These are phyloP conservation scores for Callipepla californica DNA, from an alignment of 2,113 vertebrate species.

Conservation along the genomic window DNA sequence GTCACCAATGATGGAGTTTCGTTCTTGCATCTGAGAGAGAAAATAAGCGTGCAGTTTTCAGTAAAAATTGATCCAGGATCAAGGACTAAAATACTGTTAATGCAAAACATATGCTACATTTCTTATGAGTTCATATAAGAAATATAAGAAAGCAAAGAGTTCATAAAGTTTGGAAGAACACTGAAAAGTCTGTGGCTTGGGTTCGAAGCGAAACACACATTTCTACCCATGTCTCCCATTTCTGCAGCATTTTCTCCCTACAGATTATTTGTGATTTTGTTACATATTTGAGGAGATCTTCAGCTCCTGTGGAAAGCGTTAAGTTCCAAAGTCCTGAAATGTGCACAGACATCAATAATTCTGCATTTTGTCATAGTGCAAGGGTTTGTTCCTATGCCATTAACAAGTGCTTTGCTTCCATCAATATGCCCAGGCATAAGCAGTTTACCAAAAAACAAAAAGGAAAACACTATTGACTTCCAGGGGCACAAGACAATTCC, in stretches of 20 bases:
- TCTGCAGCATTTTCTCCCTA: neutral
- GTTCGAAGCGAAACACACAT: neutral
- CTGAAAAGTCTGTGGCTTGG: neutral
- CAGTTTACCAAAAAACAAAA: neutral
- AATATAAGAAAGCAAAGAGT: neutral
- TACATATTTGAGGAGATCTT: neutral
- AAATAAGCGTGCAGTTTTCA: neutral
- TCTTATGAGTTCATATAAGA: neutral
- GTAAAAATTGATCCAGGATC: neutral
- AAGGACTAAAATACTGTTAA: neutral
- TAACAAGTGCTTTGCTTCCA: neutral
- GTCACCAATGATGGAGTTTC: conserved; percentile 90
- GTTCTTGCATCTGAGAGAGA: conserved; percentile 70
- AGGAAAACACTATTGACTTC: neutral
- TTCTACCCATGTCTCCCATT: neutral
- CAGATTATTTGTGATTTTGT: neutral
- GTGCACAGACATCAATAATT: neutral
- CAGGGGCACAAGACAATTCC: neutral
- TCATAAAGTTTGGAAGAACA: neutral
- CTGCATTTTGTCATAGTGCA: neutral
- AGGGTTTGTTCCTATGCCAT: neutral
- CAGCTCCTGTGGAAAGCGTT: neutral
- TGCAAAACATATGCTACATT: neutral
- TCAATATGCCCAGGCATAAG: neutral
- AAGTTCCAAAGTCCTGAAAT: neutral